Conservation (phyloP, 2,888 invertebrate species). For the Dichetophora obliterata region DNA sequence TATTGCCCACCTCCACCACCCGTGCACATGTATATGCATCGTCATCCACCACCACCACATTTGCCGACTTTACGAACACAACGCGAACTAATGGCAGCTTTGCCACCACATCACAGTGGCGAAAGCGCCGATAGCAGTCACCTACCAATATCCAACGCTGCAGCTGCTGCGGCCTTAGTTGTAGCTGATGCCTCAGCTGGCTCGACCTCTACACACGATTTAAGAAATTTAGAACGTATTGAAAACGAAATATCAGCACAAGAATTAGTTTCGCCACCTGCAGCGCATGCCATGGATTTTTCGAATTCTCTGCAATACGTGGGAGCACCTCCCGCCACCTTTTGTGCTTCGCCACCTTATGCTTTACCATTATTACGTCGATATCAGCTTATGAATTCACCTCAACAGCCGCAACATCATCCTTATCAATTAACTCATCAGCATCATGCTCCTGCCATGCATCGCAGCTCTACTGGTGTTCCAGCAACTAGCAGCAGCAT, state of each 20-base stretch:
- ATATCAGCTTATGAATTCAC: slow-evolving; percentile 23
- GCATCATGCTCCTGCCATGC: slow-evolving; percentile 45
- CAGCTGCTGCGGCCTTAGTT: slow-evolving; percentile 44
- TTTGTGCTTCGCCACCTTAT: slow-evolving; percentile 67
- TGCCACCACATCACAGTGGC: background rate
- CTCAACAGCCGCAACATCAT: slow-evolving; percentile 54
- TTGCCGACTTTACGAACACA: slow-evolving; percentile 12
- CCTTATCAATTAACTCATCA: slow-evolving; percentile 49
- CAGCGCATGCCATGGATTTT: slow-evolving; percentile 55
- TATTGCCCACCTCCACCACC: slow-evolving; percentile 27
- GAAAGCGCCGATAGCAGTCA: background rate
- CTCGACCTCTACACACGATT: slow-evolving; percentile 36
- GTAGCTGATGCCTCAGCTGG: slow-evolving; percentile 44
- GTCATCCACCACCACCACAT: slow-evolving; percentile 37
- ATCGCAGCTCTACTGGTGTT: slow-evolving; percentile 49
- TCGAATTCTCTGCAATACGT: slow-evolving; percentile 53
- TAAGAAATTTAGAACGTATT: background rate
- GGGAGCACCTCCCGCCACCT: slow-evolving; percentile 59
- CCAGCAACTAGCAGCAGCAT: slow-evolving; percentile 44
- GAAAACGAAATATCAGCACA: slow-evolving; percentile 9
- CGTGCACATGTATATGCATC: slow-evolving; percentile 40
- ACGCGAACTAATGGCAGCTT: slow-evolving; percentile 13
- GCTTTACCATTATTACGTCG: slow-evolving; percentile 46
- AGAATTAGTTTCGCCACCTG: slow-evolving; percentile 31
- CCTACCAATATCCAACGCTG: slow-evolving; percentile 35